phyloP scores from a whole-genome alignment of 2,797 vertebrate genomes.

The Anguilla marmorata region DNA sequence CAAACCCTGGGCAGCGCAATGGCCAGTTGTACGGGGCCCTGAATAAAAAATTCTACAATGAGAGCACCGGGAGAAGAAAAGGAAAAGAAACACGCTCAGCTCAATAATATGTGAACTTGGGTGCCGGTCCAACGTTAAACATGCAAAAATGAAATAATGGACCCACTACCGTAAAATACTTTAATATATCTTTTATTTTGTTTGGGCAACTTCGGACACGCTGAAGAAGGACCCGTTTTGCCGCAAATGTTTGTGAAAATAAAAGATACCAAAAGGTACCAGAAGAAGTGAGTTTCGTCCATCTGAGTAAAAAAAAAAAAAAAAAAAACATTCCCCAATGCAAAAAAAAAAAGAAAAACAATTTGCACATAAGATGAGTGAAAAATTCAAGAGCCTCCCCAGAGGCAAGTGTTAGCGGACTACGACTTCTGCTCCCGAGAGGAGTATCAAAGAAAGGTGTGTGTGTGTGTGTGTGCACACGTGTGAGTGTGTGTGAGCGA shows the following conservation, averaged over 20 bases:
- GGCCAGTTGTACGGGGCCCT: too few species aligned
- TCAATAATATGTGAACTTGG: too few species aligned
- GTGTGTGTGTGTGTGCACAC: background rate
- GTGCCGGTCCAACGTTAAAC: too few species aligned
- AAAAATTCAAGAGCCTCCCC: constrained; percentile 34
- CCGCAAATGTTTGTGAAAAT: too few species aligned
- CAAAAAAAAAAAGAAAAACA: constrained; percentile 42
- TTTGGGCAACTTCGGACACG: too few species aligned
- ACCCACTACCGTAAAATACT: too few species aligned
- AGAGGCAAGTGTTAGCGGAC: constrained; percentile 28
- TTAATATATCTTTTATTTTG: too few species aligned
- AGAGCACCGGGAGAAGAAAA: background rate
- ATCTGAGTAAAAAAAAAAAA: constrained; percentile 28
- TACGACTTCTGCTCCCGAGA: constrained; percentile 45
- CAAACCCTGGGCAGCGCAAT: background rate
- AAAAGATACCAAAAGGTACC: background rate
- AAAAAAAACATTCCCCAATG: constrained; percentile 11
- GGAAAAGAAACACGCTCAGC: too few species aligned
- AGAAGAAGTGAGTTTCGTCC: background rate
- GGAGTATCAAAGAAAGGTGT: constrained; percentile 52
- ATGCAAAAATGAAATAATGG: too few species aligned
- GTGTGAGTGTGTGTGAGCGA: background rate
- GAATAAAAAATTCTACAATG: too few species aligned
- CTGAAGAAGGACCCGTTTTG: too few species aligned
- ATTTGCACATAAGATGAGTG: constrained; percentile 62